These are phyloP conservation scores for Carassius auratus DNA, from an alignment of 2,113 vertebrate genomes.

Conservation along the genomic window DNA sequence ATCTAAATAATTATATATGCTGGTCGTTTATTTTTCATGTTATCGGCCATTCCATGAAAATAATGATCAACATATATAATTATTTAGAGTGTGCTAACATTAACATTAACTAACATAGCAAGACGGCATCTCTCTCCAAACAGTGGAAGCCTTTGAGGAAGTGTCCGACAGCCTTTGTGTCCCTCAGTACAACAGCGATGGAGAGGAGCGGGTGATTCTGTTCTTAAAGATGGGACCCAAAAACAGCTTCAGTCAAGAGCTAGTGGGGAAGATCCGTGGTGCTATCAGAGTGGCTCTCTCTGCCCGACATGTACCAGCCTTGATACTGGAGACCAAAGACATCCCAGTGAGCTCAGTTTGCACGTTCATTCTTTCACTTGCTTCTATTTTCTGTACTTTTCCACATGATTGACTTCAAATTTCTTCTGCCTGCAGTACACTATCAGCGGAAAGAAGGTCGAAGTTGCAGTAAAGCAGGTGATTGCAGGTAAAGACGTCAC, in stretches of 20 bases:
- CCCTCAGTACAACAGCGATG: slow-evolving; percentile 88
- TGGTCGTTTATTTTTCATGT: no score
- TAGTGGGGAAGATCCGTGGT: slow-evolving; percentile 80
- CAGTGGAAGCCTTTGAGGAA: slow-evolving; percentile 96
- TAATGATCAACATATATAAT: background rate
- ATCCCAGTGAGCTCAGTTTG: slow-evolving; percentile 84
- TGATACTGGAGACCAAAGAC: slow-evolving; percentile 90
- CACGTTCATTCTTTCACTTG: slow-evolving; percentile 8
- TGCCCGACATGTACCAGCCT: slow-evolving; percentile 87
- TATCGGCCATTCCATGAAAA: no score
- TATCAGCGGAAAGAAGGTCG: slow-evolving; percentile 95
- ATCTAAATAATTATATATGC: no score
- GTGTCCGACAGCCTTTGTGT: slow-evolving; percentile 93
- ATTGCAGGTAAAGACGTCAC: slow-evolving; percentile 86
- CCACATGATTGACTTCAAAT: slow-evolving; percentile 37
- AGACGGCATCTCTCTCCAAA: background rate
- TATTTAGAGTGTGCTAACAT: background rate
- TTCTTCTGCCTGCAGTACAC: slow-evolving; percentile 37
- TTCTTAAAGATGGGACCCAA: slow-evolving; percentile 90
- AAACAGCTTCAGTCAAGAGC: slow-evolving; percentile 72
- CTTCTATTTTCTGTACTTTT: background rate
- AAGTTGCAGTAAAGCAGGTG: slow-evolving; percentile 94
- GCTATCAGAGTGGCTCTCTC: slow-evolving; percentile 87
- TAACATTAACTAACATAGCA: no score
- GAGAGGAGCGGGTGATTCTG: slow-evolving; percentile 91